These are phyloP conservation scores for Drosophila mayri DNA, from an alignment of 1,140 invertebrate species.

Conservation along the genomic window DNA sequence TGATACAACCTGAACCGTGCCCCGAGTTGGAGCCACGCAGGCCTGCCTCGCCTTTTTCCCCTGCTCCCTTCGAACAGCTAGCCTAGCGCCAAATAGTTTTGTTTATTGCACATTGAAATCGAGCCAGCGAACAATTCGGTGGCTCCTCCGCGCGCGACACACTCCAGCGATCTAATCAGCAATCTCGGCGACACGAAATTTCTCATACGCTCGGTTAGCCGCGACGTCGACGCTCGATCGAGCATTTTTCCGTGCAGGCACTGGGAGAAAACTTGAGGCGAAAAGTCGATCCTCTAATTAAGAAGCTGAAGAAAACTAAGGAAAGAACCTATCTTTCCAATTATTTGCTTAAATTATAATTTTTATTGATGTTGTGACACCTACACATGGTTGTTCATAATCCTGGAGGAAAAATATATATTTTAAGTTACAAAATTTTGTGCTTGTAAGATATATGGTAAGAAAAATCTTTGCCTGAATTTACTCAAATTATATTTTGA, in stretches of 20 bases:
- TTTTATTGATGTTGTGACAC: not conserved
- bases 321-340: not conserved
- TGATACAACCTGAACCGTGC: constrained; percentile 20
- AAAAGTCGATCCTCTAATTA: not conserved
- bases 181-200: constrained; percentile 61
- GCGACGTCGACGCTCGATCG: constrained; percentile 65
- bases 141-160: constrained; percentile 40
- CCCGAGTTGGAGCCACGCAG: constrained; percentile 31
- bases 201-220: constrained; percentile 66
- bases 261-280: not conserved
- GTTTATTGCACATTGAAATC: constrained; percentile 71
- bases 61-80: constrained; percentile 7
- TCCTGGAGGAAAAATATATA: not conserved
- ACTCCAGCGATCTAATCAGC: constrained; percentile 76
- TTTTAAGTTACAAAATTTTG: not conserved
- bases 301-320: not conserved
- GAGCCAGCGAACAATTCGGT: constrained; percentile 63
- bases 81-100: constrained; percentile 76
- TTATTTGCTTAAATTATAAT: not conserved
- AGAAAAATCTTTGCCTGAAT: not conserved
- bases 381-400: too few species aligned
- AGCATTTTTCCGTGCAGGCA: constrained; percentile 27
- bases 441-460: not conserved
- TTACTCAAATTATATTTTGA: not conserved
- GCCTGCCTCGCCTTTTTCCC: constrained; percentile 12